A percentile compares a stretch with the other conserved stretches of the same genome.
These are phyloP conservation scores for Rhinella marina DNA, from an alignment of 2,797 vertebrate species.

Conservation along the genomic window DNA sequence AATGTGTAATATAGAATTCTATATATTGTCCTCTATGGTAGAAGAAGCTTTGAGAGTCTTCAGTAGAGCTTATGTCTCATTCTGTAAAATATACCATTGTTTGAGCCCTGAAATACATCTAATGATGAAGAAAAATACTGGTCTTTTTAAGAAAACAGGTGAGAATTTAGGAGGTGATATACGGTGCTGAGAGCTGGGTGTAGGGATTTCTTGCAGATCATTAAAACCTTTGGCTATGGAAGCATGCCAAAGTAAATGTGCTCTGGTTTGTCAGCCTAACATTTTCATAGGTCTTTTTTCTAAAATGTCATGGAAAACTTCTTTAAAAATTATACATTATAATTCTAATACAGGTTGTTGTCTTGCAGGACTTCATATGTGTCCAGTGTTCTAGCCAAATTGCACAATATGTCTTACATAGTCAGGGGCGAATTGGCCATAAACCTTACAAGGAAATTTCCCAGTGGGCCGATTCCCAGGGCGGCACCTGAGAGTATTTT, in stretches of 20 bases:
- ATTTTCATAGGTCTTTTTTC: not conserved
- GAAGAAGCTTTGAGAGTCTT: not conserved
- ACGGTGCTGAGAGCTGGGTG: not conserved
- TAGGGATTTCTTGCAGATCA: slow-evolving; percentile 21
- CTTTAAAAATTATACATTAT: not conserved
- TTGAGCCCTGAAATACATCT: not conserved
- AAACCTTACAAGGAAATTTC: too few species aligned
- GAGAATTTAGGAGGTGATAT: slow-evolving; percentile 25
- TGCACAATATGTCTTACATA: too few species aligned
- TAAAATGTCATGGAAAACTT: not conserved
- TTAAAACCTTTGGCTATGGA: slow-evolving; percentile 11
- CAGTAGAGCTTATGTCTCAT: not conserved
- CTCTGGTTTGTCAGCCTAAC: slow-evolving; percentile 14
- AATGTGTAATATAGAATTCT: not conserved
- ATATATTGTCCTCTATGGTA: not conserved
- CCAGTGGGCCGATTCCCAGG: too few species aligned
- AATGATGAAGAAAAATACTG: not conserved
- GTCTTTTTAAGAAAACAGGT: slow-evolving; percentile 18
- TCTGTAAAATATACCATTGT: not conserved
- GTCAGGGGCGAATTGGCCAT: too few species aligned
- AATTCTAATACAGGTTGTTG: not conserved
- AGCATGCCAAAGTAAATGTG: slow-evolving; percentile 35
- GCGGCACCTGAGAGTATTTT: too few species aligned
- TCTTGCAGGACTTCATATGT: not conserved
- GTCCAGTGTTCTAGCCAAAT: too few species aligned